These are phyloP conservation scores for Loris lydekkerianus DNA, from an alignment of 2,797 vertebrate genomes.

Conservation along the genomic window DNA sequence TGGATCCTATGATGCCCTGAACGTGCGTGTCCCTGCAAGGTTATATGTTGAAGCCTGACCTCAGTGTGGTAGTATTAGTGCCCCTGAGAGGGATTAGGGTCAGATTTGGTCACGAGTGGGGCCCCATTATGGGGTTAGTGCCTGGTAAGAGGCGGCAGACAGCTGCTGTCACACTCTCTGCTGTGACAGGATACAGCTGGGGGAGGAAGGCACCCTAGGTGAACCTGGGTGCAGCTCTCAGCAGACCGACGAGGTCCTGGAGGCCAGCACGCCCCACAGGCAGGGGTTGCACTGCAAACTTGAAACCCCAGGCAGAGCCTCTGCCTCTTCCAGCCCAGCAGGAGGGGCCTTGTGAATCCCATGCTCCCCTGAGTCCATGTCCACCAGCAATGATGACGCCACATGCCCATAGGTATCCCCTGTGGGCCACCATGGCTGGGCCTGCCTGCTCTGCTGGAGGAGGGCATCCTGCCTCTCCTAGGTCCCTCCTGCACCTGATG, in stretches of 20 bases:
- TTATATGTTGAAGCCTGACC: neutral
- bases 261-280: neutral
- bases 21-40: neutral
- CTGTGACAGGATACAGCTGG: too few species aligned
- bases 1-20: rapidly evolving
- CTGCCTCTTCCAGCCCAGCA: too few species aligned
- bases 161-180: too few species aligned
- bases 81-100: neutral
- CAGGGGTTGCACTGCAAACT: too few species aligned
- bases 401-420: too few species aligned
- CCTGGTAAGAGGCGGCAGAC: too few species aligned
- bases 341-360: rapidly evolving
- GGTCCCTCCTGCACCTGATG: rapidly evolving
- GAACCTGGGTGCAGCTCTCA: neutral
- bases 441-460: rapidly evolving
- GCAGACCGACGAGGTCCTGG: neutral
- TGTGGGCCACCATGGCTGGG: too few species aligned
- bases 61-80: too few species aligned
- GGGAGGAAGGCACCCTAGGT: rapidly evolving
- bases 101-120: too few species aligned
- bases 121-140: neutral
- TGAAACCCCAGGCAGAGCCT: neutral
- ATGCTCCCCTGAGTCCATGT: neutral
- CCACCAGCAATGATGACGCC: too few species aligned
- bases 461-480: rapidly evolving